phyloP scores from a whole-genome alignment of 2,113 vertebrate species.

The Aptenodytes patagonicus region DNA sequence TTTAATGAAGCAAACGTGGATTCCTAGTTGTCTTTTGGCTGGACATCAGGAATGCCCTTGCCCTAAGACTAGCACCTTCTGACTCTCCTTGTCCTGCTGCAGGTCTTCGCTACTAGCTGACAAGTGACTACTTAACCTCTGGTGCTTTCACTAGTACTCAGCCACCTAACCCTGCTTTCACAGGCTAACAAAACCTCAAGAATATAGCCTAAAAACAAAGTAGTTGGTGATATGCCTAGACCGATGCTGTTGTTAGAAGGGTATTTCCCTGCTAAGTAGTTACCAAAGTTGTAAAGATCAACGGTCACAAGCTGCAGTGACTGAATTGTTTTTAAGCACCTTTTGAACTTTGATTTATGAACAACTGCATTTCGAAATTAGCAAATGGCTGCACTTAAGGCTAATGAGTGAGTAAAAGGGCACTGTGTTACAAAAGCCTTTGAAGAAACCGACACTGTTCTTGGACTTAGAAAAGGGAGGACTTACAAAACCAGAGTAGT shows the following conservation, averaged over 20 bases:
- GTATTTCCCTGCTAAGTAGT: neutral
- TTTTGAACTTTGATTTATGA: neutral
- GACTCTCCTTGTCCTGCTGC: neutral
- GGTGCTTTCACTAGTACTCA: neutral
- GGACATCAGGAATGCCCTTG: neutral
- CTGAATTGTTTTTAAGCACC: neutral
- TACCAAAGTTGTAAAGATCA: neutral
- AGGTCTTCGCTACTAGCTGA: neutral
- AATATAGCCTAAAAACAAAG: neutral
- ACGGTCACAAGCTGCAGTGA: neutral
- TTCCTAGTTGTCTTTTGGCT: neutral
- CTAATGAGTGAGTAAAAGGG: neutral
- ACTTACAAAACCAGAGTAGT: fast-evolving
- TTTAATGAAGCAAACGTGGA: neutral
- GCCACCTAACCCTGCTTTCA: neutral
- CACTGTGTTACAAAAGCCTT: neutral
- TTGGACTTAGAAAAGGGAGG: neutral
- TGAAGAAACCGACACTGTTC: neutral
- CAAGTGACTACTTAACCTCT: neutral
- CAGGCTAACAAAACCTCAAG: neutral
- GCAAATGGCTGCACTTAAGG: neutral
- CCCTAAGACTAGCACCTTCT: neutral
- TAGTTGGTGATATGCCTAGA: neutral
- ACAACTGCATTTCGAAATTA: neutral
- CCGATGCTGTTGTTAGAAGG: neutral